Evolutionary conservation across 2,888 invertebrate genomes (phyloP).

Genomic region (Cantharis rustica): DNA sequence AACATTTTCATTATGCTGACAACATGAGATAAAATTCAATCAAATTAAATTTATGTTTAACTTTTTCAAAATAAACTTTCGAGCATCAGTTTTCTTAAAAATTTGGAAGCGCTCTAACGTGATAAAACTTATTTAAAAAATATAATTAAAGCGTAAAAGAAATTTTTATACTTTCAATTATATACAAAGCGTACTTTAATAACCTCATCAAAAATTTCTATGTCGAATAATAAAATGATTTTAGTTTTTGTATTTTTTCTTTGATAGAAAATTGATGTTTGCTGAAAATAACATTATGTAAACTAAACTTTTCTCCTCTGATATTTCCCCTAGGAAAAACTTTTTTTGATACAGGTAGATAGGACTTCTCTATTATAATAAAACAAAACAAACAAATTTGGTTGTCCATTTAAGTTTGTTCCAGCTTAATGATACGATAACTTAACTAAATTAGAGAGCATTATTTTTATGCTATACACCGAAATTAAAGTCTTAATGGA

Average conservation of each 20-base stretch:
- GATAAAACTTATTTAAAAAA: background rate
- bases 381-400: slow-evolving; percentile 2
- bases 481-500: background rate
- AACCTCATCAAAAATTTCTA: background rate
- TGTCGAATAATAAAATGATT: background rate
- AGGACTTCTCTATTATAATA: slow-evolving; percentile 7
- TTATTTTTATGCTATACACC: background rate
- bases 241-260: background rate
- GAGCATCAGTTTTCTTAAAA: background rate
- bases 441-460: background rate
- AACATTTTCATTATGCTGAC: background rate
- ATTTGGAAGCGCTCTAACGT: background rate
- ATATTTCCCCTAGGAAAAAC: slow-evolving; percentile 24
- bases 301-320: slow-evolving; percentile 24
- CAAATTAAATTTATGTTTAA: background rate
- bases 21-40: background rate
- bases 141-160: background rate
- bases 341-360: slow-evolving; percentile 15
- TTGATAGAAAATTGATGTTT: background rate
- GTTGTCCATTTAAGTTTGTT: background rate
- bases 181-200: background rate
- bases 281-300: slow-evolving; percentile 13
- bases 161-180: background rate
- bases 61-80: background rate
- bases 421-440: background rate